Evolutionary conservation across 2,888 invertebrate species (phyloP).

Genomic region (Seira musarum): DNA sequence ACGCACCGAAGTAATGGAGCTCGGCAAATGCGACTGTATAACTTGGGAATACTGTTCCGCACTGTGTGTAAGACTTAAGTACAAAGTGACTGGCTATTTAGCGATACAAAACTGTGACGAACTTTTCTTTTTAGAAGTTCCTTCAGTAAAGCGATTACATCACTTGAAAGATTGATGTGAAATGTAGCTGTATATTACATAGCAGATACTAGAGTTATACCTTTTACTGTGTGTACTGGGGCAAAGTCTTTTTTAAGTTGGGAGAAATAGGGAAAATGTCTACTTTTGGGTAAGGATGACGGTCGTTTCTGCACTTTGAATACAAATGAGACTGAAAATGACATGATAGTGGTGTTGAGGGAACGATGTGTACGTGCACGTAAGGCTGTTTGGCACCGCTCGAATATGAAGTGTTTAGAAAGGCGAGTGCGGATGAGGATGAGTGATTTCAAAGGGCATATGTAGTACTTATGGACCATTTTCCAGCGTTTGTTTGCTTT

Average conservation of each 20-base stretch:
- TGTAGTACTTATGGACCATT: too few species aligned
- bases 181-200: background rate
- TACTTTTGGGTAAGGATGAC: background rate
- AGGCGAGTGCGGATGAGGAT: background rate
- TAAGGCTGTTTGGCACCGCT: too few species aligned
- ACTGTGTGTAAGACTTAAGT: background rate
- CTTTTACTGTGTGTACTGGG: background rate
- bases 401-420: too few species aligned
- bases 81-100: conserved; percentile 21
- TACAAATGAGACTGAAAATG: background rate
- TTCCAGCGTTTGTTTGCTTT: too few species aligned
- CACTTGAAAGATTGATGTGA: background rate
- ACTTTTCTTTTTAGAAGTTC: background rate
- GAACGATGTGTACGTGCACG: too few species aligned
- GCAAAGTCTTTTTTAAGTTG: too few species aligned
- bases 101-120: background rate
- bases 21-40: conserved; percentile 24
- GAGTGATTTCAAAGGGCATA: too few species aligned
- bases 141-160: background rate
- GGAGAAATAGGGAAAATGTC: too few species aligned
- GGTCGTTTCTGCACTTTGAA: background rate
- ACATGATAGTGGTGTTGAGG: background rate
- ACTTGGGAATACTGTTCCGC: conserved; percentile 8
- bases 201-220: conserved; percentile 6
- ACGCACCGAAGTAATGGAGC: conserved; percentile 38